Conservation (phyloP, 2,888 invertebrate species). For the Mythimna impura region DNA sequence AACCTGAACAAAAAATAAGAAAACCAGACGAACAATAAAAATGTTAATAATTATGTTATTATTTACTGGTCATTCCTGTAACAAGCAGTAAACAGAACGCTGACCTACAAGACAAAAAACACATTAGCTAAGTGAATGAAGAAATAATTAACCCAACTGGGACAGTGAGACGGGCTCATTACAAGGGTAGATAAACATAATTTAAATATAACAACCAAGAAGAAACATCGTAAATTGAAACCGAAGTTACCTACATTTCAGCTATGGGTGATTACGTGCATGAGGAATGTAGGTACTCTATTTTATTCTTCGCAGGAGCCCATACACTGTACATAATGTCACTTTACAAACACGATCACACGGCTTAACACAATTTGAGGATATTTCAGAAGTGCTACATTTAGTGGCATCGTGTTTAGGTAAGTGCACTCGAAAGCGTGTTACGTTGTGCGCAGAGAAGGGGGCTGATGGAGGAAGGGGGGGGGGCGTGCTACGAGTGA, state of each 20-base stretch:
- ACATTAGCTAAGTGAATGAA: slow-evolving; percentile 51
- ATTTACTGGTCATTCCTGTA: slow-evolving; percentile 13
- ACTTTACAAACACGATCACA: slow-evolving; percentile 59
- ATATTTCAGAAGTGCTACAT: slow-evolving; percentile 73
- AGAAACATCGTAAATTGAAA: slow-evolving; percentile 38
- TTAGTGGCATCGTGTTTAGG: slow-evolving; percentile 70
- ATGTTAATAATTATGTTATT: background rate
- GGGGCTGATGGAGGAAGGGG: slow-evolving; percentile 57
- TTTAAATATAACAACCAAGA: slow-evolving; percentile 52
- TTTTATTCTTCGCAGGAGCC: slow-evolving; percentile 9
- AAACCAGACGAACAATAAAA: background rate
- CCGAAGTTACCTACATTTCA: slow-evolving; percentile 27
- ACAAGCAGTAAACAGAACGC: slow-evolving; percentile 26
- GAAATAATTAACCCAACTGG: slow-evolving; percentile 56
- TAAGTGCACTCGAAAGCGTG: slow-evolving; percentile 75
- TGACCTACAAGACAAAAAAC: slow-evolving; percentile 38
- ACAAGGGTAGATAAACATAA: slow-evolving; percentile 59
- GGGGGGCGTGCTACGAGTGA: slow-evolving; percentile 73
- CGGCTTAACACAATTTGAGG: slow-evolving; percentile 75
- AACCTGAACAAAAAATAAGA: background rate
- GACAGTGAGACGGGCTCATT: slow-evolving; percentile 49
- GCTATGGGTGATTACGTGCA: slow-evolving; percentile 11
- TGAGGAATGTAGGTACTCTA: slow-evolving; percentile 28
- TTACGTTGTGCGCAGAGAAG: slow-evolving; percentile 60
- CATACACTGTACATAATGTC: slow-evolving; percentile 28